These are phyloP conservation scores for Desoria tigrina DNA, from an alignment of 2,888 invertebrate species.

Conservation along the genomic window DNA sequence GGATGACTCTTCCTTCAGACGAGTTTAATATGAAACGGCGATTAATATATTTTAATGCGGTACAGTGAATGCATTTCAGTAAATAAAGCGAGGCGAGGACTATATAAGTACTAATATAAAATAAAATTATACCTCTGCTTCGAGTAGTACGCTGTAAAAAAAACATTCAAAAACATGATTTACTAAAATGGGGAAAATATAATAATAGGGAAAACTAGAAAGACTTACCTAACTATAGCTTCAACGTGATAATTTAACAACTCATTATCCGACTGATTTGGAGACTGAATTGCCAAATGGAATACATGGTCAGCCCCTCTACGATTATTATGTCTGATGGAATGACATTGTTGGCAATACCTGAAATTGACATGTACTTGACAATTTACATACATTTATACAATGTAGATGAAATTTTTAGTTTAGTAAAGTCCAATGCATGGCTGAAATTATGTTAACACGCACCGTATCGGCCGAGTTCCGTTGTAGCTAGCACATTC, in stretches of 20 bases:
- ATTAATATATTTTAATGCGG: too few species aligned
- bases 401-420: not conserved
- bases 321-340: slow-evolving; percentile 81
- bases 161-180: slow-evolving; percentile 4
- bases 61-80: too few species aligned
- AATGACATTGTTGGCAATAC: slow-evolving; percentile 86
- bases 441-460: too few species aligned
- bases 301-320: slow-evolving; percentile 87
- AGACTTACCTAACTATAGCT: slow-evolving; percentile 78
- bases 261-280: slow-evolving; percentile 87
- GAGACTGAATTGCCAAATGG: slow-evolving; percentile 80
- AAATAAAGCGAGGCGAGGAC: too few species aligned
- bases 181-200: not conserved
- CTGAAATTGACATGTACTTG: not conserved
- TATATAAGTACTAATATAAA: too few species aligned
- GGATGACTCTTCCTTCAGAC: too few species aligned
- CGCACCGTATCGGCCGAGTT: slow-evolving; percentile 82
- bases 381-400: too few species aligned
- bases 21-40: too few species aligned
- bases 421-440: too few species aligned
- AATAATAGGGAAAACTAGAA: not conserved
- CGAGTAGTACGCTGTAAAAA: slow-evolving; percentile 70
- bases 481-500: slow-evolving; percentile 95
- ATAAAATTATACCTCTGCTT: too few species aligned
- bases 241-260: slow-evolving; percentile 92